Base-by-base conservation (phyloP, 1,140 invertebrate species). In the Battus philenor region DNA sequence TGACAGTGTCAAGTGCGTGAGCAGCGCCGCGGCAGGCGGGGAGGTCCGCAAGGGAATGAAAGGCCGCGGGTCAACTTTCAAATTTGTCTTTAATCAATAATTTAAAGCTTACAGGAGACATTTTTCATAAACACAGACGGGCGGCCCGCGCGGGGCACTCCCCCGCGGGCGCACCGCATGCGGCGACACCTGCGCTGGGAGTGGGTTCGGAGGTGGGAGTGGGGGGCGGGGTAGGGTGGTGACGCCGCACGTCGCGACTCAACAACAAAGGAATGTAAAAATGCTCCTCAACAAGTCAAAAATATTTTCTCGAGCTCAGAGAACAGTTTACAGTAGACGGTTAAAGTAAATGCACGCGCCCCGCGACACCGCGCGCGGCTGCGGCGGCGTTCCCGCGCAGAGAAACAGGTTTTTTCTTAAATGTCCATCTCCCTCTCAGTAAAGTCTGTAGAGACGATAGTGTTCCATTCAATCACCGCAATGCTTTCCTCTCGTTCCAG, bases 71-170 rank as follows among this genome's bases (percentile, higher is more conserved):
- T 43, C 31, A 74, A 83, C 70, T 76, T 84, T 76, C 51, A 71
- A 80, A 70, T 78, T 80, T 79, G 54, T 74, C 69, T 80, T 84
- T 81, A 79, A 66, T 82, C 68, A 78, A 84, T 84, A 84, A 84
- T 81, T 84, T 84, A 84, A 84, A 84, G 80, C 80, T 81, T 75
- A 84, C 75, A 79, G 68, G 68, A 76, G 69, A 77, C 71, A 72
- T 69, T 70, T 52, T 68, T 63, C 54, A 54, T 68, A 56, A 58
- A 38, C 54, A 61, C 54, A 55, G 50, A 54, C 60, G 61, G 62
- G 71, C 59, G 48, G 9, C 41, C 46, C 44, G 44, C 64, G 57
- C 47, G 39, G 41, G 47, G 38, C 32, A 41, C 59, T 49, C 47
- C 47, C 34, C 22, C 47, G 44, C 29, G 34, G 45, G n/a, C 58